phyloP scores from a whole-genome alignment of 2,888 invertebrate species.

The Ophioninae sp. region DNA sequence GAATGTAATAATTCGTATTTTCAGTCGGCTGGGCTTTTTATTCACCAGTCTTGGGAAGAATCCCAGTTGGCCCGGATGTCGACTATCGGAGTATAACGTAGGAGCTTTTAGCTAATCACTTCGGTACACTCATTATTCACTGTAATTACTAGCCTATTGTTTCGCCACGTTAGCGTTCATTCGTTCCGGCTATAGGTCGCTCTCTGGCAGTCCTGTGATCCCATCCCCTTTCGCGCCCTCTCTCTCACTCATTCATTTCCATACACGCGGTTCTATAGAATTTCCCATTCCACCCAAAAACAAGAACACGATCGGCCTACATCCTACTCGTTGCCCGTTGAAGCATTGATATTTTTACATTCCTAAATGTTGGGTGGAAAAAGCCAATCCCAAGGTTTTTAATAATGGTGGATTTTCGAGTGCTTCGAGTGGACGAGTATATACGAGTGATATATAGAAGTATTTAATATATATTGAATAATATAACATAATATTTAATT shows the following conservation, averaged over 20 bases:
- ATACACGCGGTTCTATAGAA: constrained; percentile 24
- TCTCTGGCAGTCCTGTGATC: constrained; percentile 12
- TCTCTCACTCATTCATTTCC: background rate
- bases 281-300: constrained; percentile 10
- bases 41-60: background rate
- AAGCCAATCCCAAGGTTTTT: too few species aligned
- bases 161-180: constrained; percentile 48
- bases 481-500: too few species aligned
- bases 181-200: constrained; percentile 35
- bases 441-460: too few species aligned
- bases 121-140: constrained; percentile 59
- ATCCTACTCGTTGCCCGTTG: background rate
- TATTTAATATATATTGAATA: too few species aligned
- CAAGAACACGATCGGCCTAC: background rate
- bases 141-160: constrained; percentile 54
- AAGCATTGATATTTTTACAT: constrained; percentile 11
- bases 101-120: constrained; percentile 59
- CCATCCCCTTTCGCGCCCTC: background rate
- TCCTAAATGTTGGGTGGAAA: background rate
- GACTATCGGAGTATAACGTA: background rate
- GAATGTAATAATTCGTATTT: background rate
- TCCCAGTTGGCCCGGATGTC: background rate
- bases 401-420: too few species aligned
- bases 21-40: constrained; percentile 18
- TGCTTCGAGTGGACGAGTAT: too few species aligned